Evolutionary conservation across 2,113 vertebrate genomes (phyloP).

Genomic region (Festucalex cinctus): DNA sequence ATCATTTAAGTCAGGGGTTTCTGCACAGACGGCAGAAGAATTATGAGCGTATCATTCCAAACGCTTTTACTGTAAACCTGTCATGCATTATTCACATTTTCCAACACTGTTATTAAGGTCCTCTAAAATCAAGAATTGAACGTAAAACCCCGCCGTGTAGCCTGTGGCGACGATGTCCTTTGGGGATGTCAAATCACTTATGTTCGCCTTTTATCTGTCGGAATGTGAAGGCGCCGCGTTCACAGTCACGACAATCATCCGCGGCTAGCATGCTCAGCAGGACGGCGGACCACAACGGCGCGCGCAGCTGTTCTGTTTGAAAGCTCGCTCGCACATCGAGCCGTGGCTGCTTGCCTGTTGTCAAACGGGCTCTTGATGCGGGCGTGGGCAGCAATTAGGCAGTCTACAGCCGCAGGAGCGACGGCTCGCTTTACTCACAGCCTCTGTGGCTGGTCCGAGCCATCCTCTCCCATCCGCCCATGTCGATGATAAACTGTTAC

Average conservation of each 20-base stretch:
- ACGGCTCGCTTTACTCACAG: constrained; percentile 44
- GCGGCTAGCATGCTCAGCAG: constrained; percentile 19
- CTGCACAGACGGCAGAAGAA: constrained; percentile 2
- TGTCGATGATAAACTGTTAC: constrained; percentile 61
- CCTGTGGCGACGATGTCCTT: constrained; percentile 2
- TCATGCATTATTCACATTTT: constrained; percentile 12
- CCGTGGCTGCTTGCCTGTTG: constrained; percentile 48
- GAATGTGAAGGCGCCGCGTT: constrained; percentile 22
- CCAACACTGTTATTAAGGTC: constrained; percentile 7
- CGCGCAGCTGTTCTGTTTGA: constrained; percentile 45
- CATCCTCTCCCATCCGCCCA: constrained; percentile 12
- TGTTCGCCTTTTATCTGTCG: constrained; percentile 24
- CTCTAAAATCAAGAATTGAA: constrained; percentile 19
- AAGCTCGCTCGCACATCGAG: constrained; percentile 48
- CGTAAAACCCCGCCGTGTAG: background rate
- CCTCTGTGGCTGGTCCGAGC: constrained; percentile 11
- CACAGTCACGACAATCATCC: constrained; percentile 16
- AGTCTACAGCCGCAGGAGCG: constrained; percentile 30
- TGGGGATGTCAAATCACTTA: constrained; percentile 25
- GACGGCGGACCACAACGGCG: constrained; percentile 19
- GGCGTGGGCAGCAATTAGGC: constrained; percentile 51
- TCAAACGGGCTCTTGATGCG: constrained; percentile 26
- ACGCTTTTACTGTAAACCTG: constrained; percentile 10
- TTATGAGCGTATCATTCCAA: constrained; percentile 11
- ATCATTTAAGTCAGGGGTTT: background rate